A percentile compares a stretch with the other conserved stretches of the same genome.
phyloP scores from a whole-genome alignment of 2,113 vertebrate genomes.

The Crotalus tigris region DNA sequence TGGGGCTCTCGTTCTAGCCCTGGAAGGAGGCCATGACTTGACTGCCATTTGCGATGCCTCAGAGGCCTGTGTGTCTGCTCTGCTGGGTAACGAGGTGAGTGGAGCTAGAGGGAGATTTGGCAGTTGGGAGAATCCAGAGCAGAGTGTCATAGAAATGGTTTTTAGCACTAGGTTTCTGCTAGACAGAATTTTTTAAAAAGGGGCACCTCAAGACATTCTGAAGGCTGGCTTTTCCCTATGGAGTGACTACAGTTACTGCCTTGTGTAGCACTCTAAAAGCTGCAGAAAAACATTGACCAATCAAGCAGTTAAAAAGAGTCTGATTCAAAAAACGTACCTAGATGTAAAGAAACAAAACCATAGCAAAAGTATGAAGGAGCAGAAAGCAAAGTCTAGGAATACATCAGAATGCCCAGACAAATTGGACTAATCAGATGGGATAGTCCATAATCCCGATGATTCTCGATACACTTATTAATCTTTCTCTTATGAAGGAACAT shows the following conservation, averaged over 20 bases:
- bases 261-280: neutral
- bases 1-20: constrained; percentile 82
- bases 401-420: no score
- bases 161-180: neutral
- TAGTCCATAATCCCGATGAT: neutral
- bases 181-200: neutral
- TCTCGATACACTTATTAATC: neutral
- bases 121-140: neutral
- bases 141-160: neutral
- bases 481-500: neutral
- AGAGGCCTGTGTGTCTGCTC: constrained; percentile 85
- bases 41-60: constrained; percentile 90
- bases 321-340: neutral
- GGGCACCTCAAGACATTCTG: neutral
- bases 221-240: neutral
- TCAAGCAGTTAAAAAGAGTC: neutral
- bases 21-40: constrained; percentile 90
- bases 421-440: neutral
- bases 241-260: neutral
- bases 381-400: no score
- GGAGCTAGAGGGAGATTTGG: constrained; percentile 10
- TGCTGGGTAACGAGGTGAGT: constrained; percentile 87
- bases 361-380: neutral
- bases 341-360: neutral
- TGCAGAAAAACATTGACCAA: no score